phyloP scores from a whole-genome alignment of 2,113 vertebrate genomes.

The Condylura cristata region DNA sequence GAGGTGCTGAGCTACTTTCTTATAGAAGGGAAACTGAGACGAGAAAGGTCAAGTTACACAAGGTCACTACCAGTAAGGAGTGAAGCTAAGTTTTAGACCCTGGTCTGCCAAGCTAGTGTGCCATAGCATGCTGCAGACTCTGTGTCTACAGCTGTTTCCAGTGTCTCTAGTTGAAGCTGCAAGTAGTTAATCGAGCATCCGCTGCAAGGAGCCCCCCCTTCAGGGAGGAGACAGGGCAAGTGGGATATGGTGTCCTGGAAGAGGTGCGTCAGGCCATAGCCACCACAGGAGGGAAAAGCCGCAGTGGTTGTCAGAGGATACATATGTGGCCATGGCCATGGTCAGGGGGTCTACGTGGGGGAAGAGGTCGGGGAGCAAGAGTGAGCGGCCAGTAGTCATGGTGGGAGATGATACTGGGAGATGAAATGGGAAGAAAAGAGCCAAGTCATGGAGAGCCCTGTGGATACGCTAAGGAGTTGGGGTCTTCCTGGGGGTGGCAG shows the following conservation, averaged over 20 bases:
- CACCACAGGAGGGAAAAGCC: rapidly evolving
- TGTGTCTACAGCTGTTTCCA: rapidly evolving
- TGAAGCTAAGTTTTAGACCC: not conserved
- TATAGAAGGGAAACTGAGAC: not conserved
- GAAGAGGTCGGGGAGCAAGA: rapidly evolving
- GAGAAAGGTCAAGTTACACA: not conserved
- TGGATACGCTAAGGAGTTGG: rapidly evolving
- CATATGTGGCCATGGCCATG: not conserved
- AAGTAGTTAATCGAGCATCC: not conserved
- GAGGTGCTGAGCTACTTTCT: rapidly evolving
- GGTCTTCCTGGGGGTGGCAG: not conserved
- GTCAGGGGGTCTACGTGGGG: not conserved
- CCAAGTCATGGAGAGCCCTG: not conserved
- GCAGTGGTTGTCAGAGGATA: rapidly evolving
- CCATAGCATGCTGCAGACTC: rapidly evolving
- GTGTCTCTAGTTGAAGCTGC: not conserved
- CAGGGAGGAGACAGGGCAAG: not conserved
- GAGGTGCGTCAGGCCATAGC: rapidly evolving
- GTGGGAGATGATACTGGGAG: not conserved
- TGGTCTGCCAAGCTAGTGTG: not conserved
- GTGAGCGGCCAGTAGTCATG: too few species aligned
- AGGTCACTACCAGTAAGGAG: not conserved
- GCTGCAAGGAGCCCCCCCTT: not conserved
- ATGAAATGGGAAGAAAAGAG: not conserved
- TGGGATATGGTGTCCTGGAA: rapidly evolving